Evolutionary conservation across 2,888 invertebrate genomes (phyloP), one percentile per base, ranked within the genome.

Genomic region (Nasonia oneida): DNA sequence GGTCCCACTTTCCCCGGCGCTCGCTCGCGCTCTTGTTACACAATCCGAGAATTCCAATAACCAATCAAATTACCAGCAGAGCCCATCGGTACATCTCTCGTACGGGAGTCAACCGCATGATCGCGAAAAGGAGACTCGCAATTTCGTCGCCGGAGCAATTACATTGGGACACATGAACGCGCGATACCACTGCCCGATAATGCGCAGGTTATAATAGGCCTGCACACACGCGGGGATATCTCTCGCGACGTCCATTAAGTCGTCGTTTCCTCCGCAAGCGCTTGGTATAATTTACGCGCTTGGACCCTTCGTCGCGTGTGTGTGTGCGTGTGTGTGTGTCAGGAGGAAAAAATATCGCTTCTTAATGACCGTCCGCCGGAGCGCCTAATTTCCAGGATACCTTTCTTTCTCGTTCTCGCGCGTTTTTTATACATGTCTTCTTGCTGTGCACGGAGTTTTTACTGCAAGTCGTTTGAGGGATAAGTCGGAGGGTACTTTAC

Each of bases 181-280:
- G 57, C 15, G 57, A 76, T 18, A 14, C 18, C 61, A 53, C 29
- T 14, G 33, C 4, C 18, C n/a, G 67, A 82, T 64, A 75, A 82
- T 82, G 23, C 64, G 12, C 74, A 42, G 42, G 33, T 37, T 70
- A 76, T 76, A 76, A 82, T 67, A 75, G 76, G 82, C 75, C 76
- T 76, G 70, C 82, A 82, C 82, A 82, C 75, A 61, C n/a, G 23
- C 67, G n/a, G 23, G 74, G 53, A 71, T 73, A 81, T 23, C 37
- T 61, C 37, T 50, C 42, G 71, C 71, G 74, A 29, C 61, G 76
- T 76, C 82, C 82, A 82, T 82, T 82, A 82, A 82, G 82, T 82
- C 75, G 82, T 82, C 57, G 23, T 61, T 61, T 61, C 57, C 82
- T 73, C 33, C 73, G 14, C 33, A 15, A 1, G 2, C n/a, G n/a